Percentiles rank a stretch among this genome's conserved stretches.
Conservation (phyloP, 2,797 vertebrate species). For the Halcyon badia region DNA sequence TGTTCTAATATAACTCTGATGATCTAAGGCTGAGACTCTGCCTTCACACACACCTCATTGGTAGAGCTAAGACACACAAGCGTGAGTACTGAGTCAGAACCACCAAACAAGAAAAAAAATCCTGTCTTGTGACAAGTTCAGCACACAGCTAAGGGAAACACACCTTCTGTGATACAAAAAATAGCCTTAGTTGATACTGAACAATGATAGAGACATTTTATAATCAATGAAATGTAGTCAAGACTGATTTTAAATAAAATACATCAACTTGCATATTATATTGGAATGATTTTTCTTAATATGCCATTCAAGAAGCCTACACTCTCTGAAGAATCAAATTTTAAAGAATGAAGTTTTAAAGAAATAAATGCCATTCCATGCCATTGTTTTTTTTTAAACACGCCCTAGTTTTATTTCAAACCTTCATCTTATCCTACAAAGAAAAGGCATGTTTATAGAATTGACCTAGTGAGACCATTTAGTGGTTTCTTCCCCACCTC, state of each 20-base stretch:
- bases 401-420: background rate
- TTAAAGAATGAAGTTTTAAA: background rate
- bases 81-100: background rate
- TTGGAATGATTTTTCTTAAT: background rate
- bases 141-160: background rate
- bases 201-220: background rate
- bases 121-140: background rate
- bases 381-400: rapidly evolving
- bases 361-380: background rate
- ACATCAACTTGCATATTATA: background rate
- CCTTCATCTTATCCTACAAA: background rate
- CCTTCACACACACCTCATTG: background rate
- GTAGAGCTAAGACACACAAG: background rate
- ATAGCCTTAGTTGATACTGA: background rate
- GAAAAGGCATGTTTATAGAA: background rate
- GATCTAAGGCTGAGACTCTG: background rate
- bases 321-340: background rate
- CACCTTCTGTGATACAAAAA: background rate
- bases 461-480: background rate
- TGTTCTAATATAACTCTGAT: background rate
- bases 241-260: background rate
- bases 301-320: background rate
- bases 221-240: background rate
- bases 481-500: rapidly evolving
- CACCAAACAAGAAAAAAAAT: background rate